Percentiles rank a stretch among this genome's conserved stretches.
These are phyloP conservation scores for Drosophila cyrtoloma DNA, from an alignment of 2,888 invertebrate species.

Conservation along the genomic window DNA sequence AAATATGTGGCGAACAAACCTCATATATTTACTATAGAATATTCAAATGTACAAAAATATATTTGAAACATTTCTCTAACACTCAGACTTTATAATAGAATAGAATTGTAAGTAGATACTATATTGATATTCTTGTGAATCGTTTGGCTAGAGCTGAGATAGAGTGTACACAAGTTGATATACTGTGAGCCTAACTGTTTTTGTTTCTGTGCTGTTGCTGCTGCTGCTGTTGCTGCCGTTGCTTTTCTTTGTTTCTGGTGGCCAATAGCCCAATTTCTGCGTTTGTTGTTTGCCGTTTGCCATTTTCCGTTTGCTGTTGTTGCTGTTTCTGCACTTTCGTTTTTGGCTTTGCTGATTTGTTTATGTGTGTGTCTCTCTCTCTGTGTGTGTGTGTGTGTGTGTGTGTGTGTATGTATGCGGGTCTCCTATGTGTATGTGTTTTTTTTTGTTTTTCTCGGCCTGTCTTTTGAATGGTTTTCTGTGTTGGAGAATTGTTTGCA, in stretches of 20 bases:
- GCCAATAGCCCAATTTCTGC: conserved; percentile 65
- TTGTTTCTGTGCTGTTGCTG: conserved; percentile 18
- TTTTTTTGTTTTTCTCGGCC: conserved; percentile 33
- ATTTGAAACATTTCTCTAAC: background rate
- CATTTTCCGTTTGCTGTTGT: conserved; percentile 7
- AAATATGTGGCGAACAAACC: background rate
- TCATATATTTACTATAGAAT: background rate
- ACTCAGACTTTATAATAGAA: background rate
- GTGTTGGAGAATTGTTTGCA: conserved; percentile 75
- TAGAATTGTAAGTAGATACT: background rate
- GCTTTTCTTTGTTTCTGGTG: conserved; percentile 48
- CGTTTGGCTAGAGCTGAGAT: background rate
- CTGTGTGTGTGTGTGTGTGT: background rate
- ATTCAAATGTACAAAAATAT: background rate
- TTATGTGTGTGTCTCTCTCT: conserved; percentile 2
- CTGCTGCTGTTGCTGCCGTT: conserved; percentile 20
- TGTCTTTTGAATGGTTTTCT: conserved; percentile 52
- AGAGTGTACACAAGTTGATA: conserved; percentile 16
- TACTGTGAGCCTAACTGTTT: conserved; percentile 7
- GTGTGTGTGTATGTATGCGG: conserved; percentile 7
- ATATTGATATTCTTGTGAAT: background rate
- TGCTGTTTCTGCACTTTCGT: conserved; percentile 32
- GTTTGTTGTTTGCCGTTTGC: conserved; percentile 56
- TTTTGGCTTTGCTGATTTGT: conserved; percentile 25
- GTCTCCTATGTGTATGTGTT: conserved; percentile 3